Base-by-base conservation (phyloP, 2,888 invertebrate species). In the Cyclophora punctaria region DNA sequence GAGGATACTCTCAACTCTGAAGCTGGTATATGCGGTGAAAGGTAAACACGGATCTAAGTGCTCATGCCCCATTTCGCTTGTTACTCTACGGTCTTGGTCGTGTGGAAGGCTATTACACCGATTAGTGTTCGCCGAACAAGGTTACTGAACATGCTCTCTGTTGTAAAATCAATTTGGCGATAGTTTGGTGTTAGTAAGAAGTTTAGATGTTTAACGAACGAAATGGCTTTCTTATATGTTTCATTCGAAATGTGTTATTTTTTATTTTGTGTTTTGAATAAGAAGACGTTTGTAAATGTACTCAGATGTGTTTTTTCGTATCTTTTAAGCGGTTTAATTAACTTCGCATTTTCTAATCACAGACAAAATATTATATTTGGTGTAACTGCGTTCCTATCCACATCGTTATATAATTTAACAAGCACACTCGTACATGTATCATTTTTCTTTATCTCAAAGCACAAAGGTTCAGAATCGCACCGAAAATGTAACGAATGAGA, bases 1-100 rank as follows among this genome's bases (percentile, higher is more conserved):
- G 5, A 37, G 37, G 0, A 37, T 37, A 37, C 37, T 37, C 37
- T 37, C 58, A 63, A 60, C 60, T 58, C 53, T 50, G 60, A 37
- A 37, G 5, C 37, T 37, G 37, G 62, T 65, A 64, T 63, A 58
- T 51, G 56, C 52, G 58, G 59, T 55, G 53, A 62, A 65, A 63
- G 63, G 65, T 62, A 71, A 66, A 72, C 64, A 64, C 56, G 55
- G 58, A 45, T 62, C 59, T 63, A 66, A 74, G 71, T 71, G 72
- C 65, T 65, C 60, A 55, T 59, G 60, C 57, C 53, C 62, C 65
- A 64, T 65, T 70, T 63, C 65, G 53, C 51, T 20, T 37, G 54
- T 50, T 47, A 48, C 49, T 54, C 52, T 49, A 51, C 54, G 53
- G 50, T 57, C 59, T 53, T 53, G 49, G 50, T 43, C 48, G 45